Evolutionary conservation across 30 jellyfish, hydroid and myxozoan species (phyloP), one percentile per base, ranked within the genome.

Genomic region (Cassiopea andromeda): DNA sequence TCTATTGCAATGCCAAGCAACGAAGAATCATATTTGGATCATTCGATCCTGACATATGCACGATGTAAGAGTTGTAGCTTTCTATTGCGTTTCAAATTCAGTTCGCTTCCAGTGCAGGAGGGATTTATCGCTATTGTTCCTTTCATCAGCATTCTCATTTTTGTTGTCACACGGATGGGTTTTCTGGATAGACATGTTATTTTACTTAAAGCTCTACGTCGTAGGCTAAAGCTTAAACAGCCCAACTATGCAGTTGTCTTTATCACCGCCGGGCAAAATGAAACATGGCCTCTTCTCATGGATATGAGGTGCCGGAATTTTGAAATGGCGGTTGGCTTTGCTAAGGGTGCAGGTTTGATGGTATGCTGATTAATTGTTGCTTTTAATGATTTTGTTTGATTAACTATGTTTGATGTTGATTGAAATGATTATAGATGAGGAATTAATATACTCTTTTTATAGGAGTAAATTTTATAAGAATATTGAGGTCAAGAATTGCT

Each of bases 41-140:
- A 19, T 94, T 94, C 48, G 98, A 94, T 54, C 98, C 98, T 48
- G 92, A 80, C 45, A 83, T 91, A 14, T 90, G 97, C 87, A 70
- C 79, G 15, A 82, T 94, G 98, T 94, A 78, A 59, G 97, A 66
- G 6, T 4, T 4, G 73, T 9, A 64, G 2, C 27, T 54, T 3
- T 54, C 10, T 6, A 54, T 10, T 54, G 7, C 12, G 7, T 54
- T 6, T 54, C 64, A 54, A 6, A 54, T 10, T 54, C 10, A 54
- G 12, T 54, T 10, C 12, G 64, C 12, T 54, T 6, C 0, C 0
- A 0, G 7, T 54, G 12, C 12, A 54, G 64, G 12, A 54, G 64
- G 12, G 64, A 6, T 10, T 54, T 78, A 60, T 45, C 9, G 48
- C 60, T 73, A 27, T 27, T 27, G 38, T 27, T 27, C 38, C 38